Conservation (phyloP, 1,140 invertebrate genomes). For the Steinernema feltiae region DNA sequence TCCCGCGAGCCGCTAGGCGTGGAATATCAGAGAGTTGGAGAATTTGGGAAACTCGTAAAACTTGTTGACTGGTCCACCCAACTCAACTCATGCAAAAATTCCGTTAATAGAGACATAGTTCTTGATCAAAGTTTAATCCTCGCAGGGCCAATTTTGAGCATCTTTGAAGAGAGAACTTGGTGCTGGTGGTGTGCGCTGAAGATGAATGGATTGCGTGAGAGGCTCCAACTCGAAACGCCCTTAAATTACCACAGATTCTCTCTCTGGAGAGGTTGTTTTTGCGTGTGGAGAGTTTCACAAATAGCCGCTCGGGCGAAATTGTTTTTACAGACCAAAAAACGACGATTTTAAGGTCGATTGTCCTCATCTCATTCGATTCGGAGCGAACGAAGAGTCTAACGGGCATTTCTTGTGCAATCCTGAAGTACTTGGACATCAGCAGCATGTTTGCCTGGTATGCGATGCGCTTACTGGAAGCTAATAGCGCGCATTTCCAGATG, state of each 20-base stretch:
- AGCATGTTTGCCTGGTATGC: not conserved
- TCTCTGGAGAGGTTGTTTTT: too few relatives aligned
- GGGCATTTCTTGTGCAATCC: not conserved
- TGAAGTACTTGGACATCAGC: not conserved
- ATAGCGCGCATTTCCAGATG: not conserved
- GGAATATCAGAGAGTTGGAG: not conserved
- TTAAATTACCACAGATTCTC: not conserved
- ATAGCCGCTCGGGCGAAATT: too few relatives aligned
- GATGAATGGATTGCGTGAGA: conserved; percentile 7
- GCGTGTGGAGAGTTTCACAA: not conserved
- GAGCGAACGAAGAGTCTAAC: not conserved
- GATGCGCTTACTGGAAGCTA: not conserved
- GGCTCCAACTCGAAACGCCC: not conserved
- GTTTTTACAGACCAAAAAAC: too few relatives aligned
- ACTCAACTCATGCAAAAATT: conserved; percentile 3
- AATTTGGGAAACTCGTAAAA: not conserved
- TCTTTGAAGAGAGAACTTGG: too few relatives aligned
- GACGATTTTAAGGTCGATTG: not conserved
- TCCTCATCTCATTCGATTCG: not conserved
- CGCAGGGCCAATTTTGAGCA: not conserved
- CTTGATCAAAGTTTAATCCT: not conserved
- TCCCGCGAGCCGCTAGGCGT: too few relatives aligned
- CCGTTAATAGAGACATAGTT: not conserved
- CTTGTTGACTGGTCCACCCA: not conserved
- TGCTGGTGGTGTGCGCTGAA: too few relatives aligned